Evolutionary conservation across 64 coral and sea anemone species (phyloP).

Genomic region (Montipora foliosa): DNA sequence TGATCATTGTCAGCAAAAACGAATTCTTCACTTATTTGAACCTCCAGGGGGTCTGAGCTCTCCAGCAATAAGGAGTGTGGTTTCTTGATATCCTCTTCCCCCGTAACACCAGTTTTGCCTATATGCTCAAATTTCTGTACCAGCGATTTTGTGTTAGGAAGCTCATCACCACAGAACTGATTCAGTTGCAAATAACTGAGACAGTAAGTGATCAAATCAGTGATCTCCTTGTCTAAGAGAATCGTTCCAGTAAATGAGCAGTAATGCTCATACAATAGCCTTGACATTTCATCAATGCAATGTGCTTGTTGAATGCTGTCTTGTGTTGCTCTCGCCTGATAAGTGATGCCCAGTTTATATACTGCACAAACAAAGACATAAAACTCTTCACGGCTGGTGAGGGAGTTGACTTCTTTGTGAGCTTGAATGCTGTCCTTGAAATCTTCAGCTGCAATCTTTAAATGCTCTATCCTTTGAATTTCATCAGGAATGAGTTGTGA

Average conservation of each 20-base stretch:
- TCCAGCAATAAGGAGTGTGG: neutral
- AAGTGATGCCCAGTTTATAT: constrained; percentile 72
- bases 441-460: constrained; percentile 73
- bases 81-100: neutral
- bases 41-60: neutral
- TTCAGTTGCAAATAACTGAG: constrained; percentile 59
- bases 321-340: neutral
- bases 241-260: constrained; percentile 75
- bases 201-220: constrained; percentile 44
- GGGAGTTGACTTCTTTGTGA: constrained; percentile 64
- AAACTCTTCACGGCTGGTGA: constrained; percentile 94
- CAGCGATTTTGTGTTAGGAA: neutral
- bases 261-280: constrained; percentile 82
- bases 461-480: constrained; percentile 34
- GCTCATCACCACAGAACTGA: constrained; percentile 17
- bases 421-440: constrained; percentile 93
- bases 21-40: neutral
- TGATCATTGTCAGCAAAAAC: neutral
- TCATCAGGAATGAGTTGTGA: constrained; percentile 56
- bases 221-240: constrained; percentile 56
- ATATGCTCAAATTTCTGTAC: neutral
- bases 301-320: constrained; percentile 23
- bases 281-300: constrained; percentile 40
- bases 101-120: neutral
- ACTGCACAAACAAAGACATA: constrained; percentile 80